phyloP scores from a whole-genome alignment of 1,140 invertebrate species.

The Drosophila sulfurigaster region DNA sequence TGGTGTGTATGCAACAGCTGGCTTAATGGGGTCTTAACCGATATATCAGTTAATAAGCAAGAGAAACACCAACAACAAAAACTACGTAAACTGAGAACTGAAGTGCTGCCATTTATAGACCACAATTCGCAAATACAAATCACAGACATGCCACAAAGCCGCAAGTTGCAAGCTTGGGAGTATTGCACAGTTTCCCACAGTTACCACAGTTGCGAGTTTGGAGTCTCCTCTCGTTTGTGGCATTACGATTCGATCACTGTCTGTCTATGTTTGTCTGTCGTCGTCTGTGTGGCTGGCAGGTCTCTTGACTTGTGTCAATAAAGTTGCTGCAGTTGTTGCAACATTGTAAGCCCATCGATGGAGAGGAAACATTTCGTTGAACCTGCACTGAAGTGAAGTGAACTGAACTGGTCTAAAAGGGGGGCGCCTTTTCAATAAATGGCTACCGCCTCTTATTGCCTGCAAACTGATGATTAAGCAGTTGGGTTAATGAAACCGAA shows the following conservation, averaged over 20 bases:
- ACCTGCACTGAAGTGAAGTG: slow-evolving; percentile 5
- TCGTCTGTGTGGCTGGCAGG: slow-evolving; percentile 39
- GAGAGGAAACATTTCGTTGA: not conserved
- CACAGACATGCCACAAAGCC: slow-evolving; percentile 34
- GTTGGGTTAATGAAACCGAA: slow-evolving; percentile 80
- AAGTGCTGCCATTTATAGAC: slow-evolving; percentile 58
- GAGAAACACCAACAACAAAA: not conserved
- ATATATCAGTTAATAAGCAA: slow-evolving; percentile 39
- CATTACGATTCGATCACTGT: slow-evolving; percentile 43
- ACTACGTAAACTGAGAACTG: slow-evolving; percentile 22
- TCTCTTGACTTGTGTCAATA: slow-evolving; percentile 73
- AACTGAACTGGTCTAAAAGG: slow-evolving; percentile 16
- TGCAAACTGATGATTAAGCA: slow-evolving; percentile 72
- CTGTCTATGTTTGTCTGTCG: slow-evolving; percentile 28
- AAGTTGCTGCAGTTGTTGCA: slow-evolving; percentile 48
- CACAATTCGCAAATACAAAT: slow-evolving; percentile 49
- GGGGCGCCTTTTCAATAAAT: slow-evolving; percentile 65
- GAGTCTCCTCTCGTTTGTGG: slow-evolving; percentile 33
- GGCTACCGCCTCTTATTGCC: slow-evolving; percentile 54
- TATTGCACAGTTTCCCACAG: slow-evolving; percentile 65
- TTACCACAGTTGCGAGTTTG: slow-evolving; percentile 20
- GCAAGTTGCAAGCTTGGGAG: slow-evolving; percentile 3
- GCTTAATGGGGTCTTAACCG: slow-evolving; percentile 1
- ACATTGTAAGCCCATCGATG: slow-evolving; percentile 46
- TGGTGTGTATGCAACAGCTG: not conserved